Conservation (phyloP, 2,888 invertebrate genomes). For the Plagodis pulveraria region DNA sequence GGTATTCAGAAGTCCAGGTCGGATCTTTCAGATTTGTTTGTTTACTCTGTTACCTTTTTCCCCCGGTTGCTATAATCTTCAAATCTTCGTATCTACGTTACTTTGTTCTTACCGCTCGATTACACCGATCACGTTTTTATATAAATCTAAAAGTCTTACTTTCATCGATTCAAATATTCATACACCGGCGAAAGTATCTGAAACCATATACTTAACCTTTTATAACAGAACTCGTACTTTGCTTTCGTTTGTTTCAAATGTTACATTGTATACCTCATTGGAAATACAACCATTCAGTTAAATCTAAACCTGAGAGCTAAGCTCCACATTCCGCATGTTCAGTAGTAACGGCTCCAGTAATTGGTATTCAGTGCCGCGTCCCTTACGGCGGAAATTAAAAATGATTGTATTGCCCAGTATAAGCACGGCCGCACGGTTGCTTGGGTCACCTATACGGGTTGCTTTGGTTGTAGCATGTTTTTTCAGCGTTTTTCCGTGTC, state of each 20-base stretch:
- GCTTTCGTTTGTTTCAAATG: too few species aligned
- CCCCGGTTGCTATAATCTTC: too few species aligned
- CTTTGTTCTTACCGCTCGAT: too few species aligned
- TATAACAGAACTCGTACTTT: too few species aligned
- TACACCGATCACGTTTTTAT: too few species aligned
- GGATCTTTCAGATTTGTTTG: not conserved
- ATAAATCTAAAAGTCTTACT: too few species aligned
- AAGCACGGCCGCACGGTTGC: slow-evolving; percentile 22
- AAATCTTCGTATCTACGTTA: too few species aligned
- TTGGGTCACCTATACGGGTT: slow-evolving; percentile 14
- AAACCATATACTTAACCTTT: too few species aligned
- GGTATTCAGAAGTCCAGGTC: slow-evolving; percentile 71
- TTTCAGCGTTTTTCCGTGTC: slow-evolving; percentile 7
- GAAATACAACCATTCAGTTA: slow-evolving; percentile 48
- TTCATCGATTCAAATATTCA: too few species aligned
- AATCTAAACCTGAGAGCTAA: slow-evolving; percentile 45
- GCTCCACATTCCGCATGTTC: slow-evolving; percentile 57
- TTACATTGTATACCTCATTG: too few species aligned
- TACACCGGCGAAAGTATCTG: too few species aligned
- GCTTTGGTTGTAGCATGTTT: slow-evolving; percentile 7
- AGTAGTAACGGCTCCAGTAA: slow-evolving; percentile 67
- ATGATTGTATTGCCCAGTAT: slow-evolving; percentile 67
- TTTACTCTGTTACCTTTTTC: too few species aligned
- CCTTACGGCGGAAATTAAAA: slow-evolving; percentile 73
- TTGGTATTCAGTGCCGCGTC: slow-evolving; percentile 77